Evolutionary conservation across 37 sponge, comb jelly and placozoan genomes (phyloP).

Genomic region (Agelas oroides): DNA sequence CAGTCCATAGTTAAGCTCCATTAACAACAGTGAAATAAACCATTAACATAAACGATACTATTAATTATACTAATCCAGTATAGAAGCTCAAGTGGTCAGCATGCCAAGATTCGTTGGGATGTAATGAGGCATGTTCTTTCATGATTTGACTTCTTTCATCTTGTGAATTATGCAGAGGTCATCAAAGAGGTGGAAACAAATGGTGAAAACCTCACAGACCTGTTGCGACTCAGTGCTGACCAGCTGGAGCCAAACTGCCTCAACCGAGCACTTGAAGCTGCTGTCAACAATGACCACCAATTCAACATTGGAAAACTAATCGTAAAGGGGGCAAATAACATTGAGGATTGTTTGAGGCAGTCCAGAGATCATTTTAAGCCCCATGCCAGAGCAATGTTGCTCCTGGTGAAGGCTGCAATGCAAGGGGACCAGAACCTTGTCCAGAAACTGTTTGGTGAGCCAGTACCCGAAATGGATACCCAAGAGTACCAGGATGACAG

Average conservation of each 20-base stretch:
- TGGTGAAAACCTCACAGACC: slow-evolving; percentile 47
- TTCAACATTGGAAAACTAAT: slow-evolving; percentile 54
- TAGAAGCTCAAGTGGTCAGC: too few species aligned
- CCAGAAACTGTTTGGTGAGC: slow-evolving; percentile 55
- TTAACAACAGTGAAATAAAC: too few species aligned
- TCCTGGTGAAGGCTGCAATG: slow-evolving; percentile 53
- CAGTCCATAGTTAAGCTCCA: too few species aligned
- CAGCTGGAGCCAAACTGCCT: slow-evolving; percentile 56
- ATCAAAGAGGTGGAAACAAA: slow-evolving; percentile 68
- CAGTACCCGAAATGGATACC: neutral
- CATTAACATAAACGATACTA: too few species aligned
- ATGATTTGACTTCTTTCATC: too few species aligned
- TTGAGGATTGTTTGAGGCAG: slow-evolving; percentile 27
- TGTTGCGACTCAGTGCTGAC: slow-evolving; percentile 31
- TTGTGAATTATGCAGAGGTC: slow-evolving; percentile 30
- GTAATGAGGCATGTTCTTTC: too few species aligned
- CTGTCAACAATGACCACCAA: slow-evolving; percentile 54
- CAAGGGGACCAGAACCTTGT: slow-evolving; percentile 35
- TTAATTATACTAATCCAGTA: too few species aligned
- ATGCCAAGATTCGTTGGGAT: too few species aligned
- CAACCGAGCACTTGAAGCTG: slow-evolving; percentile 44
- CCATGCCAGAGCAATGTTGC: slow-evolving; percentile 54
- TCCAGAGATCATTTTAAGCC: slow-evolving; percentile 19
- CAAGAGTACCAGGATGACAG: slow-evolving; percentile 3
- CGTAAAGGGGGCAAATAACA: slow-evolving; percentile 35